These are phyloP conservation scores for Zonitis immaculata DNA, from an alignment of 2,888 invertebrate genomes.

Conservation along the genomic window DNA sequence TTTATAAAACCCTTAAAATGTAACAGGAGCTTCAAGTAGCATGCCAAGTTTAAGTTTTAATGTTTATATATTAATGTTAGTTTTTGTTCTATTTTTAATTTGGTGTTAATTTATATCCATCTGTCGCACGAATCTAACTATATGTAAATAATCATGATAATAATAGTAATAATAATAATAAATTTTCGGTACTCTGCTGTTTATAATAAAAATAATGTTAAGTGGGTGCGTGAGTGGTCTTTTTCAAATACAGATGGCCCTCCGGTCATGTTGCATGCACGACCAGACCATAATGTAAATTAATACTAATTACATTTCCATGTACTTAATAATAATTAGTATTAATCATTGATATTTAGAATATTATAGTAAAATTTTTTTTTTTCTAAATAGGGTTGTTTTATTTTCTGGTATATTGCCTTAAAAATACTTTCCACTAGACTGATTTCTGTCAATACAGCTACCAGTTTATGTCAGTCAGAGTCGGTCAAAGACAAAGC, in stretches of 20 bases:
- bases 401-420: no score
- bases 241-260: conserved; percentile 31
- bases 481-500: neutral
- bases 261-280: conserved; percentile 27
- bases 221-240: conserved; percentile 24
- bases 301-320: conserved; percentile 41
- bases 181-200: conserved; percentile 29
- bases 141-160: no score
- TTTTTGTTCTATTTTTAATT: conserved; percentile 40
- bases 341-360: no score
- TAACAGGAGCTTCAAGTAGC: neutral
- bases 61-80: conserved; percentile 15
- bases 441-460: conserved; percentile 26
- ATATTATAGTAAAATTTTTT: neutral
- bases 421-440: conserved; percentile 18
- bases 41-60: conserved; percentile 6
- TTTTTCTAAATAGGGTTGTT: no score
- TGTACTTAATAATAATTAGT: no score
- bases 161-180: conserved; percentile 38
- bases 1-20: neutral
- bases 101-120: conserved; percentile 44
- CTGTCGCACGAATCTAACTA: conserved; percentile 37
- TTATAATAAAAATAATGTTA: conserved; percentile 9
- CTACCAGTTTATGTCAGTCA: conserved; percentile 22
- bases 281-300: conserved; percentile 35